phyloP scores from a whole-genome alignment of 2,113 vertebrate genomes.

The Amblyornis subalaris region DNA sequence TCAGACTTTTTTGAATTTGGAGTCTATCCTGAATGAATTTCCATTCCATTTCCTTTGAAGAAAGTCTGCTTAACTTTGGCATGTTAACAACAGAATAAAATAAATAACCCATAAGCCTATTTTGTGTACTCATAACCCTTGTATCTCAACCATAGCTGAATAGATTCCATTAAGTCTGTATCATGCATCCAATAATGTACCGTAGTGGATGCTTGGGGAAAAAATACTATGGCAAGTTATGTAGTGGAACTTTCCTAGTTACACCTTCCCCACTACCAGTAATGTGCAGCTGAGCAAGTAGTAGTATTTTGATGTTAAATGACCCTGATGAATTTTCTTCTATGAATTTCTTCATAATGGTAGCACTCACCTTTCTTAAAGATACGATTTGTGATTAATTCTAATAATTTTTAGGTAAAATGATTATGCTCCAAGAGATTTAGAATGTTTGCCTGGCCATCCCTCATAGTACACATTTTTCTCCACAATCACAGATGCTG shows the following conservation, averaged over 20 bases:
- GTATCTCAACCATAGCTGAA: not conserved
- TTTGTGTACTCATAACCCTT: not conserved
- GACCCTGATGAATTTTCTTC: not conserved
- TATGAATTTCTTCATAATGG: not conserved
- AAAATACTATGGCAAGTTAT: not conserved
- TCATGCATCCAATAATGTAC: not conserved
- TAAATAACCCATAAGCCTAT: not conserved
- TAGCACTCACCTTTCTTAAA: not conserved
- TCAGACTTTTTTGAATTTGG: not conserved
- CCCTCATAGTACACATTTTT: not conserved
- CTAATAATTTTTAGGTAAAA: not conserved
- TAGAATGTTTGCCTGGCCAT: not conserved
- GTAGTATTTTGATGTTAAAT: not conserved
- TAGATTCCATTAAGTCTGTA: not conserved
- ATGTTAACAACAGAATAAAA: not conserved
- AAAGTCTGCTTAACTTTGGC: not conserved
- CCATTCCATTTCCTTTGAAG: not conserved
- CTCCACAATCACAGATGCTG: not conserved
- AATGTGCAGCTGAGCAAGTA: not conserved
- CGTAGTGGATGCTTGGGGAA: not conserved
- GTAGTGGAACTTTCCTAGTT: not conserved
- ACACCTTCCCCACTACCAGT: not conserved
- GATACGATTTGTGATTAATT: not conserved
- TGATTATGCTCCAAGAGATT: not conserved
- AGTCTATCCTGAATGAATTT: not conserved